Evolutionary conservation across 2,888 invertebrate species (phyloP).

Genomic region (Troides aeacus): DNA sequence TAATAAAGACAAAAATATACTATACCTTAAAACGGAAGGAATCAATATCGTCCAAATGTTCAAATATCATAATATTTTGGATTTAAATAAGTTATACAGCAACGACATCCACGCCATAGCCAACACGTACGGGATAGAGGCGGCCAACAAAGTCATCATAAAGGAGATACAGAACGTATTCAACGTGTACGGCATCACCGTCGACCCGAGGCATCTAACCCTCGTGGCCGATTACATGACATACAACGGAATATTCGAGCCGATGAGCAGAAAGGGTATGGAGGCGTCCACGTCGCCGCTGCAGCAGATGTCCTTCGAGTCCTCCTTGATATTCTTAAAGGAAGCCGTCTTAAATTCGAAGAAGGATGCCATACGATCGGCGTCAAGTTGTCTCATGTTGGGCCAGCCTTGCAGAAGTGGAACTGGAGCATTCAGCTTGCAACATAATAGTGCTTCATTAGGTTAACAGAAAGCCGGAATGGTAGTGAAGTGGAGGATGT

Average conservation of each 20-base stretch:
- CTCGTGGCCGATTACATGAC: constrained; percentile 99
- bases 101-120: constrained; percentile 97
- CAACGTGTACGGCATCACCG: constrained; percentile 96
- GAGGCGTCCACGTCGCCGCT: constrained; percentile 94
- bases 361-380: constrained; percentile 87
- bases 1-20: constrained; percentile 82
- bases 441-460: constrained; percentile 52
- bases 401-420: constrained; percentile 91
- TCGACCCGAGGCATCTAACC: constrained; percentile 95
- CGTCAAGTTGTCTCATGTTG: constrained; percentile 92
- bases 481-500: too few relatives aligned
- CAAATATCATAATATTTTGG: constrained; percentile 87
- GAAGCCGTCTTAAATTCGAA: constrained; percentile 87
- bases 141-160: constrained; percentile 93
- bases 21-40: constrained; percentile 95
- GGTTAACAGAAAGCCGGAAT: constrained; percentile 28
- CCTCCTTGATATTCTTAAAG: constrained; percentile 91
- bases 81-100: constrained; percentile 91
- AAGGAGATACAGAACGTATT: constrained; percentile 98
- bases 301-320: constrained; percentile 99
- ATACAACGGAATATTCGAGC: constrained; percentile 92
- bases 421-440: constrained; percentile 86
- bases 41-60: constrained; percentile 96
- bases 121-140: constrained; percentile 96
- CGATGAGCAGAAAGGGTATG: constrained; percentile 95